Evolutionary conservation across 2,797 vertebrate species (phyloP).

Genomic region (Harpagifer antarcticus): DNA sequence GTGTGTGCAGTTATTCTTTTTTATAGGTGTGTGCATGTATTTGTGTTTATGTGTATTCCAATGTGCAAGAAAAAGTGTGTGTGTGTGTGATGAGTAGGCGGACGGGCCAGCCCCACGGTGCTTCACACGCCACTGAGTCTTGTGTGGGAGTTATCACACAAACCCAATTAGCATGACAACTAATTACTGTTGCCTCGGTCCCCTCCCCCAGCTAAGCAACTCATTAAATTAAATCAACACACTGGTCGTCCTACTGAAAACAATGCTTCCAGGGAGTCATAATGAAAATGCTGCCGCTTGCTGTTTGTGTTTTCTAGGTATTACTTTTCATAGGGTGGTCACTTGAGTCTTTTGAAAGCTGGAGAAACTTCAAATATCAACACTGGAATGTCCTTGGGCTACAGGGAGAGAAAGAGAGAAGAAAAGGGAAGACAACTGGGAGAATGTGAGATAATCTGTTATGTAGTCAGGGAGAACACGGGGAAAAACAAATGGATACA

Average conservation of each 20-base stretch:
- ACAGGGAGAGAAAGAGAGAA: constrained; percentile 12
- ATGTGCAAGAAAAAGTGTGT: background rate
- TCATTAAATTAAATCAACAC: constrained; percentile 77
- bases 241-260: constrained; percentile 56
- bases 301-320: constrained; percentile 54
- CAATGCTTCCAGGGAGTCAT: constrained; percentile 55
- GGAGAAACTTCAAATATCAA: constrained; percentile 22
- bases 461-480: constrained; percentile 3
- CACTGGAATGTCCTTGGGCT: constrained; percentile 34
- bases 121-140: constrained; percentile 59
- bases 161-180: constrained; percentile 74
- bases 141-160: constrained; percentile 74
- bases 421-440: constrained; percentile 2
- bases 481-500: constrained; percentile 19
- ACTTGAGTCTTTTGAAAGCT: background rate
- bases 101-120: constrained; percentile 39
- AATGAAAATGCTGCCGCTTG: constrained; percentile 23
- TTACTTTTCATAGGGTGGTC: constrained; percentile 62
- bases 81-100: constrained; percentile 36
- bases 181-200: constrained; percentile 63
- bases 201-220: constrained; percentile 51
- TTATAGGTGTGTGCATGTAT: constrained; percentile 13
- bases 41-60: constrained; percentile 26
- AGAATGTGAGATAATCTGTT: constrained; percentile 19
- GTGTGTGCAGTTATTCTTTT: constrained; percentile 24